Evolutionary conservation across 2,888 invertebrate species (phyloP).

Genomic region (Ennomos fuscantarius): DNA sequence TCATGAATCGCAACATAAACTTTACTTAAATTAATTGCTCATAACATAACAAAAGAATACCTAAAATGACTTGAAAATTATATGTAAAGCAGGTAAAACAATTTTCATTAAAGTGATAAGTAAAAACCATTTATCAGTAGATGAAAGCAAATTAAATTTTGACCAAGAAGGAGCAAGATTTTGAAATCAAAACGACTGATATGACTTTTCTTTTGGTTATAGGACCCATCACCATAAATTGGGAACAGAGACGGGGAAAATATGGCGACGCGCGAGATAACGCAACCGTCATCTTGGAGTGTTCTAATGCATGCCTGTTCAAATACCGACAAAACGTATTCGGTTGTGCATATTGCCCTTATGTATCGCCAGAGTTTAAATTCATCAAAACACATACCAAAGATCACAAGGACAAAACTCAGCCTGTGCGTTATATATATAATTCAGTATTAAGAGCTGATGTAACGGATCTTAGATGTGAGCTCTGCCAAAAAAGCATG

Average conservation of each 20-base stretch:
- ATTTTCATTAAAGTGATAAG: too few relatives aligned
- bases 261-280: conserved; percentile 25
- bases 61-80: too few relatives aligned
- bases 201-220: conserved; percentile 18
- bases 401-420: background rate
- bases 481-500: conserved; percentile 53
- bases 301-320: conserved; percentile 71
- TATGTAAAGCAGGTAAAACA: too few relatives aligned
- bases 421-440: background rate
- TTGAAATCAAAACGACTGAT: conserved; percentile 2
- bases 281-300: conserved; percentile 55
- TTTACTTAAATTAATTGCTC: too few relatives aligned
- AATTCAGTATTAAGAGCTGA: conserved; percentile 64
- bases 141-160: too few relatives aligned
- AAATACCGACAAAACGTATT: conserved; percentile 68
- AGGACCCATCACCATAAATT: conserved; percentile 8
- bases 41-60: too few relatives aligned
- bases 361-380: conserved; percentile 10
- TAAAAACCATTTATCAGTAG: too few relatives aligned
- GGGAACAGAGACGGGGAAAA: conserved; percentile 15
- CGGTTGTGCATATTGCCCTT: conserved; percentile 64
- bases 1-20: too few relatives aligned
- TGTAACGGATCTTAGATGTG: conserved; percentile 60
- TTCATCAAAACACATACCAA: conserved; percentile 6
- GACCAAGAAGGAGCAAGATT: too few relatives aligned